Evolutionary conservation across 2,113 vertebrate genomes (phyloP), one percentile per base, ranked within the genome.

Genomic region (Tympanuchus pallidicinctus): DNA sequence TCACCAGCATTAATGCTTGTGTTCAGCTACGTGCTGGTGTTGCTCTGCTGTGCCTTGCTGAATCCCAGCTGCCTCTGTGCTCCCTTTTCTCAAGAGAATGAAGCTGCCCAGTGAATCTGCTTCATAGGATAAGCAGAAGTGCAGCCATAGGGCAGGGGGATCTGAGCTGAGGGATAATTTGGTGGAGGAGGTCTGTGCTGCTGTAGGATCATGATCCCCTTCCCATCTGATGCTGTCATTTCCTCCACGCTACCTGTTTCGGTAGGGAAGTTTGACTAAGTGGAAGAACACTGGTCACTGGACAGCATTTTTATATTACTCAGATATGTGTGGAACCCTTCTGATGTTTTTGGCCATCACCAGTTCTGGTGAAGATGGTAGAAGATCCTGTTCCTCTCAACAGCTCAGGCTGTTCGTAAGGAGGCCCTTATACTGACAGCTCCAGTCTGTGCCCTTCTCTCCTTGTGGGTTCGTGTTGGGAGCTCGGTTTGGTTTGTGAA

Each of bases 1-100:
- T 24, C 42, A 27, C 50, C 65, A 63, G 88, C 6, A 27, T 52
- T 38, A 0, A 6, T 38, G 21, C 32, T 34, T 3, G 0, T 19
- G 8, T 10, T 89, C 56, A 61, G 10, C n/a, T 3, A 0, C 4
- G 1, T 32, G 3, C 38, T 27, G 6, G 19, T 0, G 0, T 16
- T 67, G 67, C 24, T 78, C 28, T 22, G n/a, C 71, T 82, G 56
- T 6, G 42, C 5, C 1, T 10, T 65, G 28, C 54, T 2, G 2
- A 36, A 69, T 30, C 17, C 80, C 27, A 5, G 0, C 0, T 70
- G 48, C 19, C 32, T 40, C 34, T 73, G 27, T 60, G 32, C 61
- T 61, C 4, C n/a, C 36, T 45, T 22, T 52, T 32, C 28, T 11
- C 75, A 22, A 4, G 78, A 40, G 13, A 85, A 9, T 52, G 27